Percentiles rank a stretch among this genome's conserved stretches.
phyloP scores from a whole-genome alignment of 2,113 vertebrate genomes.

The Gymnogyps californianus region DNA sequence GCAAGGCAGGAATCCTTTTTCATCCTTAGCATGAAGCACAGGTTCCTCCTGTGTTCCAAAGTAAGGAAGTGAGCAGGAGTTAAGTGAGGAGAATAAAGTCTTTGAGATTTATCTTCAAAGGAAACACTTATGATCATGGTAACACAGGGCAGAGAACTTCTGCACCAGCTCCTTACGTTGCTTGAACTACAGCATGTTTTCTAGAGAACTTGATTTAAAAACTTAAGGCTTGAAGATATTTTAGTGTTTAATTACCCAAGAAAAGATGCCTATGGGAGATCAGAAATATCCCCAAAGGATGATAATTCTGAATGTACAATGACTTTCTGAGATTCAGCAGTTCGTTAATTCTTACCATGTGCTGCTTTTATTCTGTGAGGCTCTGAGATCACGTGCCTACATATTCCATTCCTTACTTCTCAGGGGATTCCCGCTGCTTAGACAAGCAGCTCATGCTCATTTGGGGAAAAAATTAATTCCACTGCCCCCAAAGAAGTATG shows the following conservation, averaged over 20 bases:
- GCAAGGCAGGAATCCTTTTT: not conserved
- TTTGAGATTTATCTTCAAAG: not conserved
- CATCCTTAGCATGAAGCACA: not conserved
- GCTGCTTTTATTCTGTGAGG: not conserved
- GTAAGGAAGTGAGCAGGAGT: not conserved
- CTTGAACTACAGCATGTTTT: not conserved
- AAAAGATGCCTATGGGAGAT: not conserved
- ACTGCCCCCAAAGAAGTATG: not conserved
- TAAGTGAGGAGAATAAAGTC: not conserved
- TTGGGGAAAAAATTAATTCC: not conserved
- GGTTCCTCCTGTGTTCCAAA: not conserved
- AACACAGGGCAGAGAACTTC: not conserved
- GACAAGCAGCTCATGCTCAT: not conserved
- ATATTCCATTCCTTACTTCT: not conserved
- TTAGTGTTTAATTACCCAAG: not conserved
- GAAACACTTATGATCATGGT: not conserved
- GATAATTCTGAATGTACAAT: not conserved
- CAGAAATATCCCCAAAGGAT: slow-evolving; percentile 4
- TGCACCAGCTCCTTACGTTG: not conserved
- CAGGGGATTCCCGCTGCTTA: slow-evolving; percentile 18
- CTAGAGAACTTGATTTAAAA: not conserved
- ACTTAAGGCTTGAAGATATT: not conserved
- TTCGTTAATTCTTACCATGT: slow-evolving; percentile 43
- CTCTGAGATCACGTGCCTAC: not conserved
- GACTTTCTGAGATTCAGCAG: slow-evolving; percentile 7